These are phyloP conservation scores for Neoarius graeffei DNA, from an alignment of 2,113 vertebrate species.

Conservation along the genomic window DNA sequence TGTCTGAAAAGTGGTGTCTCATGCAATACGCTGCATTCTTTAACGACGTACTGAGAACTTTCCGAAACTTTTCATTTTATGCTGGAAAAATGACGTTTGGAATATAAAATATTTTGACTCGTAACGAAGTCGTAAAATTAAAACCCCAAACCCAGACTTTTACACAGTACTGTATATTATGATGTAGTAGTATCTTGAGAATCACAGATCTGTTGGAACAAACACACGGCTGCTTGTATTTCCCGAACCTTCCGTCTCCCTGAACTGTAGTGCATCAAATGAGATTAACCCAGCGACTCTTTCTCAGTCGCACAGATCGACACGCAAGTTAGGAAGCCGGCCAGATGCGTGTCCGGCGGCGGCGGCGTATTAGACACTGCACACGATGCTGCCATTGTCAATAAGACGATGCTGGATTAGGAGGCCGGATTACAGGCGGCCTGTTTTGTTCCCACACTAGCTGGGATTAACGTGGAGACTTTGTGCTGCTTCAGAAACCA, in stretches of 20 bases:
- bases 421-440: constrained; percentile 48
- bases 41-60: too few species aligned
- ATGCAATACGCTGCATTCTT: too few species aligned
- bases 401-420: constrained; percentile 53
- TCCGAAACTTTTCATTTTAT: too few species aligned
- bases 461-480: constrained; percentile 49
- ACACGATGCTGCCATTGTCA: constrained; percentile 50
- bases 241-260: constrained; percentile 27
- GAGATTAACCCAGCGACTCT: constrained; percentile 52
- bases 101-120: too few species aligned
- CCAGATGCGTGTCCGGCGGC: constrained; percentile 53
- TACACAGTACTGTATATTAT: too few species aligned
- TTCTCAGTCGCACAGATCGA: constrained; percentile 50
- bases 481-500: constrained; percentile 47
- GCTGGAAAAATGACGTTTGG: too few species aligned
- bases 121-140: too few species aligned
- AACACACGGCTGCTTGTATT: neutral
- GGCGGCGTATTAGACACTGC: constrained; percentile 53
- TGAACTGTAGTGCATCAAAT: constrained; percentile 52
- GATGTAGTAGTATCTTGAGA: neutral
- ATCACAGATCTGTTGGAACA: neutral
- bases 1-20: too few species aligned
- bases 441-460: constrained; percentile 48
- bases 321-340: constrained; percentile 54
- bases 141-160: too few species aligned